Base-by-base conservation (phyloP, 2,888 invertebrate genomes). In the Ophioninae sp. region DNA sequence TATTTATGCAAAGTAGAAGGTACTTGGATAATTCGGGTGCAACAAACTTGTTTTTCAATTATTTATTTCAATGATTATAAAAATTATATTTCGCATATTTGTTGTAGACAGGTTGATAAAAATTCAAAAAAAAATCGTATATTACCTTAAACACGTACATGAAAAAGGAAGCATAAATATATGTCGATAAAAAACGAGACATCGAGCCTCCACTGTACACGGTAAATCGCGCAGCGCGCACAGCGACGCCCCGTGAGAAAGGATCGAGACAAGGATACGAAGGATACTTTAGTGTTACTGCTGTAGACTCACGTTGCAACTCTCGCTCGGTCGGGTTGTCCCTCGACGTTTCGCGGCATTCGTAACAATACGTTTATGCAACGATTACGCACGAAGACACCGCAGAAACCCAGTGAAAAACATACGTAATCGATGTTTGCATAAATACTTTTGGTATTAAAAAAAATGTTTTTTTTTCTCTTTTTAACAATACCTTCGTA, bases 181-280 rank as follows among this genome's bases (percentile, higher is more conserved):
- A 17, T 30, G 17, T 0, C 6, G 6, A 6, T 1, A 20, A 2
- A 41, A 41, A 22, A 20, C 9, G 20, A 59, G 3, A 59, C 13
- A 39, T 56, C 22, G 71, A 56, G 13, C 13, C 64, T 59, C 58
- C 58, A 56, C 63, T 79, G 79, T n/a, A 67, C 17, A 39, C 20
- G 30, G 64, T 44, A 17, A 39, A 17, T 61, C n/a, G 77, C 61
- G 69, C 61, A 72, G 59, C 65, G 72, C 51, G 37, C 37, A 59
- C 41, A 73, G 79, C 73, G 73, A 73, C 74, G 69, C 75, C 74
- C 78, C 72, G 68, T 68, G 78, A 82, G 78, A 82, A 82, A 82
- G 78, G 74, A 82, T 56, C 63, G 78, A 74, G 74, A 17, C 78
- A 64, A 82, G 74, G 78, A 74, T 74, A 41, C 73, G 61, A 81